Conservation (phyloP, 1,140 invertebrate species). For the Penaeus chinensis region DNA sequence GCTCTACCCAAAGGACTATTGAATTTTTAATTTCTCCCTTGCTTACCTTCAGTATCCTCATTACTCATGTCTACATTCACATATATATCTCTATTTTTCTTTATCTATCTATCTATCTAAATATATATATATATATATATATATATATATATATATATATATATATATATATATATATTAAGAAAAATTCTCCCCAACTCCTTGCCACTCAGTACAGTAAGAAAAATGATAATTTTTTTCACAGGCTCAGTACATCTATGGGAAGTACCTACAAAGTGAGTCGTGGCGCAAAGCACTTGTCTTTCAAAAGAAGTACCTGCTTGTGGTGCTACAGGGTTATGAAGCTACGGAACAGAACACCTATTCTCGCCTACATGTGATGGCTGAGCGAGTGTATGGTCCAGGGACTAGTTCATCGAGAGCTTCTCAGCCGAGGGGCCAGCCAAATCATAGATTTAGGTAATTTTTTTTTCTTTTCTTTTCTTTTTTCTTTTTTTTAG, state of each 20-base stretch:
- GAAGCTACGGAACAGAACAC: conserved; percentile 22
- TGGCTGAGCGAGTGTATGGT: conserved; percentile 2
- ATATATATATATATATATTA: no score
- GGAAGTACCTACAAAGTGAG: conserved; percentile 27
- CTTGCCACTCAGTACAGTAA: background rate
- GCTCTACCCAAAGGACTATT: no score
- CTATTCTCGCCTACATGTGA: conserved; percentile 19
- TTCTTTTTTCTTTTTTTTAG: no score
- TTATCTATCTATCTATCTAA: no score
- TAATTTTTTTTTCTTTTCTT: background rate
- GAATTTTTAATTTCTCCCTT: no score
- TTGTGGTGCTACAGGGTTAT: conserved; percentile 31
- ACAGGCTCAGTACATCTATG: conserved; percentile 41
- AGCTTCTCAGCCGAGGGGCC: background rate
- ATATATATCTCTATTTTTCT: no score
- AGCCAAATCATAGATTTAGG: conserved; percentile 23
- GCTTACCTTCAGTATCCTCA: no score
- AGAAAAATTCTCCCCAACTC: background rate
- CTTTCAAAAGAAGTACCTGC: conserved; percentile 41
- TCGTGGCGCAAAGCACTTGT: conserved; percentile 29
- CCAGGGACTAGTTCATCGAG: background rate
- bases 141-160: no score
- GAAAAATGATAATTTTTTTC: no score
- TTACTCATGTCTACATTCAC: no score
- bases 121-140: no score